A percentile compares a stretch with the other conserved stretches of the same genome.
These are phyloP conservation scores for Holacanthus passer DNA, from an alignment of 2,113 vertebrate genomes.

Conservation along the genomic window DNA sequence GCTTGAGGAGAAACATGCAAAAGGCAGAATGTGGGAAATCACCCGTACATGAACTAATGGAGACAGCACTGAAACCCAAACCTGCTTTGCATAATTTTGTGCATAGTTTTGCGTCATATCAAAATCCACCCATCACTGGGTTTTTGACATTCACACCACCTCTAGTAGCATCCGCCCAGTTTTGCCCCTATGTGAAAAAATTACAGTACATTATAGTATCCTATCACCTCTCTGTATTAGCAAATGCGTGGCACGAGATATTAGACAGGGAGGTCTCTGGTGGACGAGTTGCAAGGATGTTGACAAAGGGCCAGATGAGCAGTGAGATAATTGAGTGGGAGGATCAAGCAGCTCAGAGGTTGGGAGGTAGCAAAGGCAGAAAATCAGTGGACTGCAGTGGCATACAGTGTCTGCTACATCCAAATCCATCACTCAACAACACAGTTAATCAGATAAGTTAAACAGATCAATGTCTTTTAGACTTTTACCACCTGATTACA, in stretches of 20 bases:
- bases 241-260: constrained; percentile 14
- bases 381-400: constrained; percentile 36
- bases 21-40: constrained; percentile 40
- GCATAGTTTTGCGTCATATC: neutral
- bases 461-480: constrained; percentile 18
- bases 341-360: constrained; percentile 59
- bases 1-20: constrained; percentile 38
- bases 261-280: constrained; percentile 14
- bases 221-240: neutral
- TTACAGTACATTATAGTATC: neutral
- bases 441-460: constrained; percentile 24
- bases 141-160: neutral
- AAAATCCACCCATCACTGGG: neutral
- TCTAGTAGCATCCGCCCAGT: neutral
- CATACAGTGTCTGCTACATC: constrained; percentile 31
- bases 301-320: constrained; percentile 55
- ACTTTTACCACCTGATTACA: constrained; percentile 20
- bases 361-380: constrained; percentile 30
- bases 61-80: constrained; percentile 12
- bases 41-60: constrained; percentile 5
- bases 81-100: constrained; percentile 16
- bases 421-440: constrained; percentile 32
- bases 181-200: neutral
- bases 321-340: constrained; percentile 65
- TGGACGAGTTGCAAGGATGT: constrained; percentile 41